Conservation (phyloP, 2,888 invertebrate species). For the Antitype chi region DNA sequence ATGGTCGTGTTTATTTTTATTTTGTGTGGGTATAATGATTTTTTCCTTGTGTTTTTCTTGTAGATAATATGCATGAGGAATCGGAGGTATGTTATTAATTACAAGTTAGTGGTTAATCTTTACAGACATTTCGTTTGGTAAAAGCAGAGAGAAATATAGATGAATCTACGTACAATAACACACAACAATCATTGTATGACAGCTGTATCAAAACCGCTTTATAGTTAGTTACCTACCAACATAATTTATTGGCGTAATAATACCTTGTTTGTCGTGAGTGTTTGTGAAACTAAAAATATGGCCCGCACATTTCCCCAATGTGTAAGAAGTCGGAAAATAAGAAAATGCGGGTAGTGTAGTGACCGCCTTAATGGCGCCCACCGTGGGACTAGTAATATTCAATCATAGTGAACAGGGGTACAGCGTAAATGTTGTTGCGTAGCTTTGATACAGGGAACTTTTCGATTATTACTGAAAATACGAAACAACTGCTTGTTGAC, state of each 20-base stretch:
- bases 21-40: conserved; percentile 3
- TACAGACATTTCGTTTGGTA: not conserved
- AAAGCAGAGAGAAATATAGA: too few species aligned
- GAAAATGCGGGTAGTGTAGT: conserved; percentile 47
- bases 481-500: not conserved
- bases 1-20: not conserved
- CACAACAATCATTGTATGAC: not conserved
- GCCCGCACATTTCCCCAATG: conserved; percentile 41
- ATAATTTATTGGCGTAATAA: conserved; percentile 39
- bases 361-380: conserved; percentile 58
- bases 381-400: conserved; percentile 47
- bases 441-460: conserved; percentile 1
- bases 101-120: not conserved
- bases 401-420: conserved; percentile 40
- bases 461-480: not conserved
- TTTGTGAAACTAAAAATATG: conserved; percentile 55
- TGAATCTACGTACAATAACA: not conserved
- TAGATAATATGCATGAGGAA: not conserved
- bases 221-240: not conserved
- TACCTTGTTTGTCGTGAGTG: conserved; percentile 49
- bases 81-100: not conserved
- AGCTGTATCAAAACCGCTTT: conserved; percentile 18
- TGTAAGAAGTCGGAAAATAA: conserved; percentile 52
- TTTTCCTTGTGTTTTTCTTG: not conserved
- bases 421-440: conserved; percentile 1